A percentile compares a stretch with the other conserved stretches of the same genome.
Evolutionary conservation across 2,113 vertebrate genomes (phyloP).

Genomic region (Geococcyx californianus): DNA sequence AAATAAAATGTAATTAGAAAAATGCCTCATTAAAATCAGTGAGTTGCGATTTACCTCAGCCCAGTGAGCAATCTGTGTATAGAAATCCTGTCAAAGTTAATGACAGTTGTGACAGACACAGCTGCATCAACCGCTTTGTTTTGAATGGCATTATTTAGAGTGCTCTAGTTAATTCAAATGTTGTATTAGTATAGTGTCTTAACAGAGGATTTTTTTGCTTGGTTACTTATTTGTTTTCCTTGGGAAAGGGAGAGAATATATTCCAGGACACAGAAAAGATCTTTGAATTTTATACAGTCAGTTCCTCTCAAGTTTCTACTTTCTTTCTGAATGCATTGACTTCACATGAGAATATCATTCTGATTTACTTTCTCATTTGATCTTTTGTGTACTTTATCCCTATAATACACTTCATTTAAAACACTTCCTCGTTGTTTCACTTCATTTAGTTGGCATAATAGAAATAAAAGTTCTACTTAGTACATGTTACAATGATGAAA

Average conservation of each 20-base stretch:
- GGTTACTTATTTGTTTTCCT: not conserved
- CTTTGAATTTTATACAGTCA: not conserved
- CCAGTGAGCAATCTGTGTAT: not conserved
- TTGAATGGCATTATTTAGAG: not conserved
- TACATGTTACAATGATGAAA: slow-evolving; percentile 49
- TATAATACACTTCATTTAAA: slow-evolving; percentile 67
- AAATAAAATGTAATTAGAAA: not conserved
- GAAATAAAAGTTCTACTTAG: slow-evolving; percentile 64
- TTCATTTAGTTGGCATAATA: slow-evolving; percentile 71
- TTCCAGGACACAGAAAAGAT: not conserved
- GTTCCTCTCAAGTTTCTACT: not conserved
- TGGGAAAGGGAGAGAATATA: not conserved
- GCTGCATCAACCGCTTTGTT: not conserved
- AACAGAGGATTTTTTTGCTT: not conserved
- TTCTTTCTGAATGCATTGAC: not conserved
- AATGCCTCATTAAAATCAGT: not conserved
- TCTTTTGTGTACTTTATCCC: slow-evolving; percentile 35
- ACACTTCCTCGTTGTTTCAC: slow-evolving; percentile 58
- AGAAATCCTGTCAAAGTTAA: slow-evolving; percentile 11
- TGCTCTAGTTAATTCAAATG: not conserved
- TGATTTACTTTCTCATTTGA: slow-evolving; percentile 56
- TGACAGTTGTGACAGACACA: not conserved
- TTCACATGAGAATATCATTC: slow-evolving; percentile 4
- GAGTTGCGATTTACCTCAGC: not conserved
- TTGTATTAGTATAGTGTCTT: not conserved